Evolutionary conservation across 2,888 invertebrate species (phyloP).

Genomic region (Ethmia dodecea): DNA sequence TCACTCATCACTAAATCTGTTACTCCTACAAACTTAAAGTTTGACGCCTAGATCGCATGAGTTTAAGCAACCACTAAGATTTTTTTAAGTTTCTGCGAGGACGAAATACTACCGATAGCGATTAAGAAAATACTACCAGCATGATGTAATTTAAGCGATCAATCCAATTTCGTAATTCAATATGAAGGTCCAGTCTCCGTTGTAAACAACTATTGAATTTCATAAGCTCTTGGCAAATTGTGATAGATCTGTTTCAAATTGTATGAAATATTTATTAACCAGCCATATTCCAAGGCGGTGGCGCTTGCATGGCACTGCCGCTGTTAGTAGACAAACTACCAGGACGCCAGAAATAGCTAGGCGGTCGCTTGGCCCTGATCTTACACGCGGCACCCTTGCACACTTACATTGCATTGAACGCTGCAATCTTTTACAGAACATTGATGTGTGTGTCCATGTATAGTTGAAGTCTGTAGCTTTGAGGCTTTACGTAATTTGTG

Average conservation of each 20-base stretch:
- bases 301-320: slow-evolving; percentile 23
- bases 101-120: no score
- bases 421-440: slow-evolving; percentile 58
- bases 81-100: no score
- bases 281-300: slow-evolving; percentile 13
- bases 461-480: slow-evolving; percentile 52
- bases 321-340: slow-evolving; percentile 42
- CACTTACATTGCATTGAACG: slow-evolving; percentile 56
- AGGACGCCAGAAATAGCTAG: slow-evolving; percentile 41
- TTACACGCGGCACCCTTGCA: slow-evolving; percentile 49
- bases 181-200: slow-evolving; percentile 3
- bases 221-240: slow-evolving; percentile 1
- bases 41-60: no score
- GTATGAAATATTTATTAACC: slow-evolving; percentile 10
- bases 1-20: no score
- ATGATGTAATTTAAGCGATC: background rate
- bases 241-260: background rate
- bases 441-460: slow-evolving; percentile 35
- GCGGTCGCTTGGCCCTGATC: slow-evolving; percentile 42
- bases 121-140: no score
- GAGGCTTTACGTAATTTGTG: slow-evolving; percentile 67
- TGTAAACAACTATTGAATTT: slow-evolving; percentile 4
- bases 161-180: slow-evolving; percentile 6
- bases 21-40: no score
- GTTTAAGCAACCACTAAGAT: no score